Base-by-base conservation (phyloP, 2,888 invertebrate species). In the Phortica magna region DNA sequence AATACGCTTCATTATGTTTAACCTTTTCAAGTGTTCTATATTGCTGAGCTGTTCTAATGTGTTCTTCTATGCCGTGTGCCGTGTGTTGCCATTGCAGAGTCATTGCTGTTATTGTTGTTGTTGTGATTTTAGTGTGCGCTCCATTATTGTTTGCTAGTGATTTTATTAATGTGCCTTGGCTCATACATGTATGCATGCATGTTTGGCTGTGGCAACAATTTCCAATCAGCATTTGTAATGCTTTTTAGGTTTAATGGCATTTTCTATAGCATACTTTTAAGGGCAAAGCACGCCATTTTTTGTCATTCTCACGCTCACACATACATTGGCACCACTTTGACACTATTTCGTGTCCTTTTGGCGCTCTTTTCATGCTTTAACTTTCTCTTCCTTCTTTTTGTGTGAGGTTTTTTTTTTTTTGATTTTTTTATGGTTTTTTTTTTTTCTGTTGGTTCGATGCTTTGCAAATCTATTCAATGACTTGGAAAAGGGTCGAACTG, bases 121-220 rank as follows among this genome's bases (percentile, higher is more conserved):
- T 22, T 61, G 78, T 80, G 75, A 70, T 57, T 65, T 59, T 74
- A 67, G 22, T 42, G 48, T 59, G 68, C 65, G 72, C 42, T 71
- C 59, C 83, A 67, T 81, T 82, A 82, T 82, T 84, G 76, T 80
- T 82, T 78, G 84, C 71, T 79, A 79, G 79, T 83, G 85, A 77
- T 83, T 87, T 84, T 88, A 88, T 88, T 84, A 88, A 87, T 87
- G 85, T 82, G 82, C 81, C 78, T 80, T 81, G n/a, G 31, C n/a
- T 65, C 31, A 9, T 19, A 59, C 17, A 59, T 59, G 17, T 17
- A 65, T 22, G 17, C 22, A 12, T 2, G 7, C 17, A 59, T 59
- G 17, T 17, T 39, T 22, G 17, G 1, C 1, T 2, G 7, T 65
- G 41, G n/a, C 82, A 82, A 81, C 80, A 81, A 84, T 87, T 87